phyloP scores from a whole-genome alignment of 2,797 vertebrate genomes.

The Taenioides sp. region DNA sequence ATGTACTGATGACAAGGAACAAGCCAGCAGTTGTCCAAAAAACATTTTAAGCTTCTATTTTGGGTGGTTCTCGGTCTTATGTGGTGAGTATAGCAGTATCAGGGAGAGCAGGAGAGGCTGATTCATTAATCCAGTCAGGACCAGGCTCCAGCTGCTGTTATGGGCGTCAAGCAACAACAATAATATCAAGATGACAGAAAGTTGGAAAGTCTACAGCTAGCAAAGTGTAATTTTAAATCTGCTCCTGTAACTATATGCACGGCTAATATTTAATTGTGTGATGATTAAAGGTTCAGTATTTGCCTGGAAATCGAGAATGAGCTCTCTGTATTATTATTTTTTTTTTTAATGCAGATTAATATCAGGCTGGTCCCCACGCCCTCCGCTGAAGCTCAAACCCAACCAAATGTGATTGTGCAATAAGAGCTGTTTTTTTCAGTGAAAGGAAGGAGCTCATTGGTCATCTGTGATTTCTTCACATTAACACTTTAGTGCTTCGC shows the following conservation, averaged over 20 bases:
- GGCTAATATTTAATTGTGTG: neutral
- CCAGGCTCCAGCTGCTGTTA: conserved; percentile 23
- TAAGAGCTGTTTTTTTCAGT: too few species aligned
- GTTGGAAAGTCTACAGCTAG: conserved; percentile 19
- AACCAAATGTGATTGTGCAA: too few species aligned
- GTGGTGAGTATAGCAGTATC: conserved; percentile 34
- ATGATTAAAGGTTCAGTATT: neutral
- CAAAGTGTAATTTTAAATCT: conserved; percentile 4
- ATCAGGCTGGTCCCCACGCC: too few species aligned
- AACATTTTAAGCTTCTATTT: conserved; percentile 43
- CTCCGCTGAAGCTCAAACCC: too few species aligned
- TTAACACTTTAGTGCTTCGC: too few species aligned
- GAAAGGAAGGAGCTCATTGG: too few species aligned
- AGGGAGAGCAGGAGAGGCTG: conserved; percentile 22
- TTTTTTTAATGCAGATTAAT: too few species aligned
- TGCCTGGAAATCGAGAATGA: too few species aligned
- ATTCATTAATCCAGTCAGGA: conserved; percentile 22
- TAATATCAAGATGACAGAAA: conserved; percentile 27
- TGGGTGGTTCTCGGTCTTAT: conserved; percentile 37
- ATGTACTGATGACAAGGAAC: conserved; percentile 59
- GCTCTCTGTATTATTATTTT: too few species aligned
- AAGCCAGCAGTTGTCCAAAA: conserved; percentile 40
- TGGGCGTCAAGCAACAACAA: conserved; percentile 16
- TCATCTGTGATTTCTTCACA: too few species aligned
- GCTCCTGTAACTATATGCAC: neutral